Percentiles rank a stretch among this genome's conserved stretches.
These are phyloP conservation scores for Amblyjoppa proteus DNA, from an alignment of 2,888 invertebrate genomes.

Conservation along the genomic window DNA sequence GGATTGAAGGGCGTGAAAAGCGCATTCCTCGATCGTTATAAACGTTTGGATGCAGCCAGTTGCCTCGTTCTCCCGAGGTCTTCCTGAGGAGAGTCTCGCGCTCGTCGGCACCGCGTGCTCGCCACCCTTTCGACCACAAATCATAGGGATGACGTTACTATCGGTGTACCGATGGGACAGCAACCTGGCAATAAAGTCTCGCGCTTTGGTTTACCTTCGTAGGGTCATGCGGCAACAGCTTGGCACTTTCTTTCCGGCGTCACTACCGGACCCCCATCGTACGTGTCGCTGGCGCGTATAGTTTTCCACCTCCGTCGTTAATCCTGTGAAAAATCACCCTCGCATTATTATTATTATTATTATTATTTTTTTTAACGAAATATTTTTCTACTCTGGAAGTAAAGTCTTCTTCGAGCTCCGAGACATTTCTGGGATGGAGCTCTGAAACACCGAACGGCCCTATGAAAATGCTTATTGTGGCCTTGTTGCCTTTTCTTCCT, in stretches of 20 bases:
- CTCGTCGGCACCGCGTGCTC: conserved; percentile 68
- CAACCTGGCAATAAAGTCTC: conserved; percentile 74
- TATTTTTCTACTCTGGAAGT: too few species aligned
- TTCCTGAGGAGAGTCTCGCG: conserved; percentile 51
- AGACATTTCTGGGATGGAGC: too few species aligned
- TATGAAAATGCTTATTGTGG: too few species aligned
- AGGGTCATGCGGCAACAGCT: conserved; percentile 58
- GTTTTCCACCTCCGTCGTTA: background rate
- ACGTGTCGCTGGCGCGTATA: background rate
- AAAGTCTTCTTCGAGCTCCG: too few species aligned
- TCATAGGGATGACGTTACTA: conserved; percentile 79
- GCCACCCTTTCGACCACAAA: conserved; percentile 77
- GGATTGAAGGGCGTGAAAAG: conserved; percentile 81
- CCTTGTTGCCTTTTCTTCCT: too few species aligned
- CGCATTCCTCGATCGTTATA: conserved; percentile 79
- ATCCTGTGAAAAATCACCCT: background rate
- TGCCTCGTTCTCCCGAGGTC: conserved; percentile 29
- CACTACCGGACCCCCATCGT: conserved; percentile 1
- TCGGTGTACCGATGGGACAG: conserved; percentile 75
- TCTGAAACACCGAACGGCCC: too few species aligned
- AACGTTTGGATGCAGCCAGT: conserved; percentile 64
- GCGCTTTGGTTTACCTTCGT: conserved; percentile 69
- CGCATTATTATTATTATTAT: too few species aligned
- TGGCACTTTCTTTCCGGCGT: conserved; percentile 39
- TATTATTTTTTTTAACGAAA: too few species aligned